Evolutionary conservation across 2,888 invertebrate genomes (phyloP).

Genomic region (Trichogramma evanescens): DNA sequence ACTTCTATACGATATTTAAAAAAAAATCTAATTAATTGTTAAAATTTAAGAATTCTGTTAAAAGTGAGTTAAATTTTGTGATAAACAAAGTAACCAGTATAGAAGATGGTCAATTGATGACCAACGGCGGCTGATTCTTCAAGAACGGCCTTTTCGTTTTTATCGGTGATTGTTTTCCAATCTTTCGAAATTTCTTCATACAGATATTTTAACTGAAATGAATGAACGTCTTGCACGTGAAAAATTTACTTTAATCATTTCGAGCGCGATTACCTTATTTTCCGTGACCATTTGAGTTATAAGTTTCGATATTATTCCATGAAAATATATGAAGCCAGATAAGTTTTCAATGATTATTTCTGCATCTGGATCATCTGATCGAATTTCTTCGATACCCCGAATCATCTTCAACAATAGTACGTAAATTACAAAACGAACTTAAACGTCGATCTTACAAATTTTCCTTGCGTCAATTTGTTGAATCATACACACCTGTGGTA

Average conservation of each 20-base stretch:
- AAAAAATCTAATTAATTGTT: neutral
- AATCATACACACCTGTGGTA: neutral
- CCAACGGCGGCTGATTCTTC: neutral
- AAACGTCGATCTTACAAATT: no score
- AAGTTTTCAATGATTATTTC: neutral
- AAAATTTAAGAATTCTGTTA: neutral
- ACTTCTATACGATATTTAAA: neutral
- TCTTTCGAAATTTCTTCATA: constrained; percentile 3
- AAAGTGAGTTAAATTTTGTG: neutral
- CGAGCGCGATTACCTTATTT: neutral
- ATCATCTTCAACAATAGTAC: no score
- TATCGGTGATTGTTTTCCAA: neutral
- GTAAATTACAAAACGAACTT: no score
- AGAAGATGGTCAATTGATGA: neutral
- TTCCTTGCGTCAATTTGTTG: no score
- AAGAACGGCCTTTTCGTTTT: neutral
- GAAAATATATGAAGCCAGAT: neutral
- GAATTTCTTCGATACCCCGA: no score
- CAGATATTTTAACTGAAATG: neutral
- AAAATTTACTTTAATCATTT: no score
- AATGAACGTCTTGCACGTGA: no score
- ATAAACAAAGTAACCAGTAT: neutral
- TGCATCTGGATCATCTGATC: neutral
- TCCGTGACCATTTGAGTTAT: neutral
- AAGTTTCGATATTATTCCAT: neutral